Percentiles rank a stretch among this genome's conserved stretches.
Evolutionary conservation across 53 echinoderm and acorn worm genomes (phyloP).

Genomic region (Holothuria scabra): DNA sequence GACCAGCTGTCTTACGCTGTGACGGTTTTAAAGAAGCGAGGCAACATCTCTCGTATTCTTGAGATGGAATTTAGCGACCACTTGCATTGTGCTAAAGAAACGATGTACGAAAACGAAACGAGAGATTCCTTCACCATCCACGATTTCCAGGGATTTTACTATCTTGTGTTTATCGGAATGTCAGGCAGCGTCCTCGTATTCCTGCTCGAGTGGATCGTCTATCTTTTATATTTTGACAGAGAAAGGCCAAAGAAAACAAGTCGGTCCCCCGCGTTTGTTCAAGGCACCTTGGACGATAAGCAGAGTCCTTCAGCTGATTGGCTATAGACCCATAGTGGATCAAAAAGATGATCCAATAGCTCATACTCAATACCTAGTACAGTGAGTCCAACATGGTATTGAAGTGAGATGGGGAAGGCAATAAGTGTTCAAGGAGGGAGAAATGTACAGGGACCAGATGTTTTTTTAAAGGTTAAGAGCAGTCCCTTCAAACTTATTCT

Average conservation of each 20-base stretch:
- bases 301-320: no score
- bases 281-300: no score
- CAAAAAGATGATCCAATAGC: no score
- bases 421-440: no score
- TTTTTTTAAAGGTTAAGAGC: no score
- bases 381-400: no score
- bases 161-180: slow-evolving; percentile 79
- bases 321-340: no score
- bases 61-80: slow-evolving; percentile 54
- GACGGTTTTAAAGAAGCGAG: slow-evolving; percentile 57
- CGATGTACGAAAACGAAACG: slow-evolving; percentile 70
- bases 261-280: no score
- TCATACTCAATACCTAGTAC: no score
- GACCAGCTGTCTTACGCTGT: slow-evolving; percentile 88
- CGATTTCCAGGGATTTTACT: slow-evolving; percentile 85
- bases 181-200: slow-evolving; percentile 75
- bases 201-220: slow-evolving; percentile 57
- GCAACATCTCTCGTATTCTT: slow-evolving; percentile 53
- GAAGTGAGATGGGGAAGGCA: no score
- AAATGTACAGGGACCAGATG: no score
- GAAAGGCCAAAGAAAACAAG: background rate
- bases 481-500: no score
- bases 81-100: slow-evolving; percentile 63
- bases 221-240: slow-evolving; percentile 14
- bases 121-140: slow-evolving; percentile 79